Conservation (phyloP, 2,888 invertebrate species). For the Ornithoptera alexandrae region DNA sequence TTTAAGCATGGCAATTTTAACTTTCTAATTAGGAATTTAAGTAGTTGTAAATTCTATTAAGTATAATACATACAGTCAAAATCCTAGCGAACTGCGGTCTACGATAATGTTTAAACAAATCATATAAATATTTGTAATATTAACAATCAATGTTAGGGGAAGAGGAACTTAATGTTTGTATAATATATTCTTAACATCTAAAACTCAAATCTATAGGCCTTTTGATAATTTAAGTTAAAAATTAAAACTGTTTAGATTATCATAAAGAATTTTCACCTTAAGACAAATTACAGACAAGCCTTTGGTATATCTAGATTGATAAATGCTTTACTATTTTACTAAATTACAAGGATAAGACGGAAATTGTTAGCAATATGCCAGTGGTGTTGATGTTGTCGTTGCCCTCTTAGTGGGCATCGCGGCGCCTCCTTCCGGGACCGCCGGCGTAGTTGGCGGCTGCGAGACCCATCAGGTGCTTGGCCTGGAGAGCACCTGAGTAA, state of each 20-base stretch:
- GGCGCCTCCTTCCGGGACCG: constrained; percentile 93
- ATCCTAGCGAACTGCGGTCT: constrained; percentile 1
- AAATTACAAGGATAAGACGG: constrained; percentile 21
- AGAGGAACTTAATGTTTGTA: constrained; percentile 14
- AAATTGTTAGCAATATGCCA: constrained; percentile 13
- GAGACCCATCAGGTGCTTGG: constrained; percentile 94
- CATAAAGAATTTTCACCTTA: no score
- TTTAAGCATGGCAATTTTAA: background rate
- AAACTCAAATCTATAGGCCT: constrained; percentile 19
- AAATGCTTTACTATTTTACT: constrained; percentile 10
- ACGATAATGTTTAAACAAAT: background rate
- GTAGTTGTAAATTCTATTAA: background rate
- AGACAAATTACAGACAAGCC: constrained; percentile 10
- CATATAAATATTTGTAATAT: background rate
- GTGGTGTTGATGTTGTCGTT: background rate
- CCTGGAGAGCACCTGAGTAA: constrained; percentile 93
- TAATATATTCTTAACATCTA: constrained; percentile 3
- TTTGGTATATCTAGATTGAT: constrained; percentile 4
- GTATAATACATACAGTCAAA: constrained; percentile 25
- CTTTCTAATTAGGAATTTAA: background rate
- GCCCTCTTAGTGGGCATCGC: constrained; percentile 72
- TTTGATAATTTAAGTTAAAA: background rate
- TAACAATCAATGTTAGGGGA: background rate
- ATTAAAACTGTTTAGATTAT: no score
- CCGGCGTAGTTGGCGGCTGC: constrained; percentile 94